Base-by-base conservation (phyloP, 2,888 invertebrate genomes). In the Limnephilus marmoratus region DNA sequence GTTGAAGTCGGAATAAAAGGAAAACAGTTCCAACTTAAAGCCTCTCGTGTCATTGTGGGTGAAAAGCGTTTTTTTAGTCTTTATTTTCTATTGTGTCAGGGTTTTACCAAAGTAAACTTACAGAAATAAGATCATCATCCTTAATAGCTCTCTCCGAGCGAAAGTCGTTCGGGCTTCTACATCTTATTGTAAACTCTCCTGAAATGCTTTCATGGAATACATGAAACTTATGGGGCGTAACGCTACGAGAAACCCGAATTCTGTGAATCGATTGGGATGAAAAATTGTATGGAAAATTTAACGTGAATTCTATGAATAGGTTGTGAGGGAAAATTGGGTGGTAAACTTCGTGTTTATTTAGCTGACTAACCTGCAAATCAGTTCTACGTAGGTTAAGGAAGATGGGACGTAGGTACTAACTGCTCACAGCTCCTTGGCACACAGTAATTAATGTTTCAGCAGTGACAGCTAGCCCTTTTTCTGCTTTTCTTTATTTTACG, bases 81-180 rank as follows among this genome's bases (percentile, higher is more conserved):
- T 68, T 68, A 68, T 68, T 68, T 68, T 68, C 68, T 68, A 68
- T 68, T 68, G 68, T 68, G 68, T 68, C 68, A 68, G 68, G 68
- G 68, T 68, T 68, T 68, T 68, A 68, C 68, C 9, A 68, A 83
- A 83, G 37, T 37, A 83, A 83, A 83, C 37, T 24, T 37, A 83
- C 83, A 83, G 83, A 83, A 83, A 83, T 83, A 83, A 83, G 31
- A 83, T 83, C 83, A 83, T 83, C 83, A 83, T 37, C 83, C 41
- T 37, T 41, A 24, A 34, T 41, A 34, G 83, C 37, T 34, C 83
- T 34, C 83, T 68, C 83, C 24, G 34, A 83, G 83, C 37, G 24
- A 83, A 83, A 83, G 37, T 41, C 37, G 24, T 41, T 83, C 41
- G 18, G 24, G 9, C 41, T 37, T 83, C 41, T 83, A 83, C 41